Evolutionary conservation across 1,140 invertebrate species (phyloP).

Genomic region (Platorchestia sp.): DNA sequence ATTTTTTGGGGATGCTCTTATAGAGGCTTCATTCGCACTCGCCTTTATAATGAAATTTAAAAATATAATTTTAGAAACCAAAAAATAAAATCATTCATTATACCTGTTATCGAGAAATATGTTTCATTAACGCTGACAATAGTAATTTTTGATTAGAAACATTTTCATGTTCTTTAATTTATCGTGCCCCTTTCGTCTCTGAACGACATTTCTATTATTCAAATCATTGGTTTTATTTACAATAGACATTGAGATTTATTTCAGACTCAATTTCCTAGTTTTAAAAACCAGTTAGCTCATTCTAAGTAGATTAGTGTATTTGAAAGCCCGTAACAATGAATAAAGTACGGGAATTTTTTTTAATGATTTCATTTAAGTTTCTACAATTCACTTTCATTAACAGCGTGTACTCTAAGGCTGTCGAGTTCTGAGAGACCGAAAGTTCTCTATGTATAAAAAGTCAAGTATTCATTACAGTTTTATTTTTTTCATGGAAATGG

Average conservation of each 20-base stretch:
- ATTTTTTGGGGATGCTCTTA: not conserved
- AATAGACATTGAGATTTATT: not conserved
- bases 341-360: not conserved
- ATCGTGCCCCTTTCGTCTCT: not conserved
- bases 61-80: not conserved
- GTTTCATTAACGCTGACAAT: no score
- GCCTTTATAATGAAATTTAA: not conserved
- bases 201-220: not conserved
- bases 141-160: no score
- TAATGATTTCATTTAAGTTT: not conserved
- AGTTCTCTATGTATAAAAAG: not conserved
- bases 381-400: not conserved
- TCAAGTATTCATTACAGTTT: not conserved
- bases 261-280: not conserved
- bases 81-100: not conserved
- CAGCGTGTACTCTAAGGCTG: not conserved
- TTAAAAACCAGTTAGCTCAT: not conserved
- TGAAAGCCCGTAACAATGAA: not conserved
- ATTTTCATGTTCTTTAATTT: not conserved
- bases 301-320: not conserved
- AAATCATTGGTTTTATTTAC: not conserved
- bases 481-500: no score
- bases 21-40: not conserved
- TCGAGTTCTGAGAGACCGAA: not conserved
- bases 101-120: not conserved